phyloP scores from a whole-genome alignment of 2,888 invertebrate genomes.

The Anaspis maculata region DNA sequence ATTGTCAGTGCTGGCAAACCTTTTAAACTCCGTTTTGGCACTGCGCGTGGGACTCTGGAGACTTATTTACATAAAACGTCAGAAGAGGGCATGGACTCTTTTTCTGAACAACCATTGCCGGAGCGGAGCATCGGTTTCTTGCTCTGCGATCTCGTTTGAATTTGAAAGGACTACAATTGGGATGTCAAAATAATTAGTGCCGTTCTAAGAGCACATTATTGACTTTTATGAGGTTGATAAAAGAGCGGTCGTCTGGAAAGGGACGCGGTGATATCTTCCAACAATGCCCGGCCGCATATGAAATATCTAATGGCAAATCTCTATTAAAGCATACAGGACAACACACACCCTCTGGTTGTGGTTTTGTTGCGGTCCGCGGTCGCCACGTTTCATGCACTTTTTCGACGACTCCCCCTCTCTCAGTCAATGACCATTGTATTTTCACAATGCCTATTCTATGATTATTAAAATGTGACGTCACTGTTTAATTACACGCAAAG shows the following conservation, averaged over 20 bases:
- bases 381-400: slow-evolving; percentile 17
- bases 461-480: slow-evolving; percentile 36
- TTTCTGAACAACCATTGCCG: too few species aligned
- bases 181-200: too few species aligned
- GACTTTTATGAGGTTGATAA: slow-evolving; percentile 24
- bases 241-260: slow-evolving; percentile 21
- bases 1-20: too few species aligned
- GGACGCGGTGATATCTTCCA: slow-evolving; percentile 25
- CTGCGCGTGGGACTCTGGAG: too few species aligned
- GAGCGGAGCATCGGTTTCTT: too few species aligned
- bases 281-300: slow-evolving; percentile 29
- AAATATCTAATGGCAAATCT: slow-evolving; percentile 32
- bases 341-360: slow-evolving; percentile 17
- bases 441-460: slow-evolving; percentile 37
- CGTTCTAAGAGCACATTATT: slow-evolving; percentile 20
- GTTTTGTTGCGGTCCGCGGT: slow-evolving; percentile 19
- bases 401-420: slow-evolving; percentile 18
- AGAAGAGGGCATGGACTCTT: too few species aligned
- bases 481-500: slow-evolving; percentile 27
- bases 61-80: too few species aligned
- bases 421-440: slow-evolving; percentile 36
- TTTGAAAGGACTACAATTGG: too few species aligned
- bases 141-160: too few species aligned
- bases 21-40: too few species aligned
- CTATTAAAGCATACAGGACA: slow-evolving; percentile 27